Evolutionary conservation across 2,797 vertebrate genomes (phyloP).

Genomic region (Coregonus sp.): DNA sequence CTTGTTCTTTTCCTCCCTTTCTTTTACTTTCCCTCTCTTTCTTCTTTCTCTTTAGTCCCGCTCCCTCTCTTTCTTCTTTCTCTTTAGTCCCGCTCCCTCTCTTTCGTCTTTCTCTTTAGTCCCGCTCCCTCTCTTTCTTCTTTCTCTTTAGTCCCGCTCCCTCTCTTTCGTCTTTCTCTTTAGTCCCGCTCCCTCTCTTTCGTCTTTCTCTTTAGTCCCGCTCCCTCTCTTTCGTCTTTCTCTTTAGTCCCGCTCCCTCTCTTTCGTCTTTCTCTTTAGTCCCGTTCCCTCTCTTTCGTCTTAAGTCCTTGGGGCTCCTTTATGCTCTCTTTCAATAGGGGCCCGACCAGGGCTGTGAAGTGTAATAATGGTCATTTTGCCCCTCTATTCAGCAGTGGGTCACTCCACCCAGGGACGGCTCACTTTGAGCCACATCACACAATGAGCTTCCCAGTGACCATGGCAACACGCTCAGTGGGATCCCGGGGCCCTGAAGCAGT

Average conservation of each 20-base stretch:
- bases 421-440: conserved; percentile 92
- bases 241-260: conserved; percentile 13
- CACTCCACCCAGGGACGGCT: conserved; percentile 82
- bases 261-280: conserved; percentile 45
- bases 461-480: conserved; percentile 94
- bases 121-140: conserved; percentile 51
- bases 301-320: conserved; percentile 72
- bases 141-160: conserved; percentile 16
- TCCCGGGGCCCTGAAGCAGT: conserved; percentile 77
- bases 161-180: conserved; percentile 34
- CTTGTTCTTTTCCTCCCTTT: not conserved
- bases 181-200: conserved; percentile 44
- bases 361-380: conserved; percentile 72
- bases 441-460: conserved; percentile 95
- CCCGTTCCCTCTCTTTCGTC: conserved; percentile 51
- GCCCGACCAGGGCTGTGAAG: conserved; percentile 56
- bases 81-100: too few relatives aligned
- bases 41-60: conserved; percentile 44
- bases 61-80: conserved; percentile 56
- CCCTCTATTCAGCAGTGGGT: conserved; percentile 76
- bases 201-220: conserved; percentile 42
- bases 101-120: conserved; percentile 43
- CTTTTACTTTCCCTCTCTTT: conserved; percentile 22
- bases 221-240: conserved; percentile 14
- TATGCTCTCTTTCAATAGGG: conserved; percentile 78